Conservation (phyloP, 2,113 vertebrate genomes). For the Antechinus stuartii region DNA sequence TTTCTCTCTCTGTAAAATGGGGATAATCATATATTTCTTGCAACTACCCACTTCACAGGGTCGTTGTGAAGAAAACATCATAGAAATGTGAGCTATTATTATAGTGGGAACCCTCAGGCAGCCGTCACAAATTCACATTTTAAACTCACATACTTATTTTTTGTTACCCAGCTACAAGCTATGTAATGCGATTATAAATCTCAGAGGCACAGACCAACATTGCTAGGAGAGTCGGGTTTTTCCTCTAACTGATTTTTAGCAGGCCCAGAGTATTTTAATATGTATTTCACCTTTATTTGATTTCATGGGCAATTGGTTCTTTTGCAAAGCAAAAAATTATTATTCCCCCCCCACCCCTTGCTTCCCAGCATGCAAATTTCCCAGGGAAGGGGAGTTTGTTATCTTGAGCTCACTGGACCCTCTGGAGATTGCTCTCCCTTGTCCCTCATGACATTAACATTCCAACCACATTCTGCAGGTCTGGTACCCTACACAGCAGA, state of each 20-base stretch:
- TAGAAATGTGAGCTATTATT: constrained; percentile 5
- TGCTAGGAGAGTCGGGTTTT: constrained; percentile 26
- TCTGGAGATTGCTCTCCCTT: background rate
- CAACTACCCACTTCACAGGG: background rate
- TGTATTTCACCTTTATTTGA: constrained; percentile 71
- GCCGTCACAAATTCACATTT: constrained; percentile 58
- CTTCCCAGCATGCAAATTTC: constrained; percentile 38
- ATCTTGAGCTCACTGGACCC: background rate
- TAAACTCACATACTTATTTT: constrained; percentile 55
- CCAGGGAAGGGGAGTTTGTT: background rate
- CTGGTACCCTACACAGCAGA: background rate
- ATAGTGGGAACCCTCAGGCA: background rate
- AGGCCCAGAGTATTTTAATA: constrained; percentile 65
- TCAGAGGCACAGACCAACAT: constrained; percentile 55
- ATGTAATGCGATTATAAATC: constrained; percentile 70
- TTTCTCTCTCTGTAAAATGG: background rate
- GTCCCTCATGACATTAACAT: background rate
- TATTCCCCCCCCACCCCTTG: background rate
- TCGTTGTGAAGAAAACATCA: background rate
- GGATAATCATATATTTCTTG: background rate
- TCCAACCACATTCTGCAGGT: background rate
- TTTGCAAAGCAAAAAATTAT: constrained; percentile 59
- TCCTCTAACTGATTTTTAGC: constrained; percentile 58
- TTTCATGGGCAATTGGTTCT: constrained; percentile 70
- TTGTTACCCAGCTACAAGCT: constrained; percentile 52